Percentiles rank a stretch among this genome's conserved stretches.
Conservation (phyloP, 2,113 vertebrate genomes). For the Verasper variegatus region DNA sequence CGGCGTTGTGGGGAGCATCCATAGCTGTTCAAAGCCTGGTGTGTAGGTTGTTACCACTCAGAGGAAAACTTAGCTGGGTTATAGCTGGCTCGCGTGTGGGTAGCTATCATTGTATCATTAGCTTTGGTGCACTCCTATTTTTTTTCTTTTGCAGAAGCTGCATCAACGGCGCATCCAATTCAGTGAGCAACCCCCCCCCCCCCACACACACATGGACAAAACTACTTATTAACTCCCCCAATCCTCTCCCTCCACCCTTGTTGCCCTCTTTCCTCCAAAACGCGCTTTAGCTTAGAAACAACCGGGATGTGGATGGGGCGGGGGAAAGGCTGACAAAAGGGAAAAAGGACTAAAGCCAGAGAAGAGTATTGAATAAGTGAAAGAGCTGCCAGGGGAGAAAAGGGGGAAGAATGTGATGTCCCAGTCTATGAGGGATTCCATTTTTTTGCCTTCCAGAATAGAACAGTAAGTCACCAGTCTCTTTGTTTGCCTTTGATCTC, state of each 20-base stretch:
- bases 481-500: conserved; percentile 80
- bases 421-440: conserved; percentile 75
- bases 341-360: conserved; percentile 62
- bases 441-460: conserved; percentile 74
- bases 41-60: conserved; percentile 62
- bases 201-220: conserved; percentile 60
- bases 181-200: conserved; percentile 25
- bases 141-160: conserved; percentile 42
- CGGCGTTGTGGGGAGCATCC: conserved; percentile 30
- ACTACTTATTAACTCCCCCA: conserved; percentile 69
- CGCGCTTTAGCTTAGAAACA: conserved; percentile 64
- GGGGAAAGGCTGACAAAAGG: conserved; percentile 61
- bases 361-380: conserved; percentile 72
- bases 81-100: conserved; percentile 38
- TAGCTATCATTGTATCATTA: conserved; percentile 60
- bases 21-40: conserved; percentile 42
- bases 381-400: conserved; percentile 68
- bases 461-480: conserved; percentile 81
- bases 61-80: conserved; percentile 48
- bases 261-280: conserved; percentile 47
- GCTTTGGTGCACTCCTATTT: conserved; percentile 46
- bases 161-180: conserved; percentile 38
- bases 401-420: conserved; percentile 71
- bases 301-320: conserved; percentile 49
- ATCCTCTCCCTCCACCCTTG: conserved; percentile 32